A percentile compares a stretch with the other conserved stretches of the same genome.
phyloP scores from a whole-genome alignment of 2,888 invertebrate species.

The Timema cristinae region DNA sequence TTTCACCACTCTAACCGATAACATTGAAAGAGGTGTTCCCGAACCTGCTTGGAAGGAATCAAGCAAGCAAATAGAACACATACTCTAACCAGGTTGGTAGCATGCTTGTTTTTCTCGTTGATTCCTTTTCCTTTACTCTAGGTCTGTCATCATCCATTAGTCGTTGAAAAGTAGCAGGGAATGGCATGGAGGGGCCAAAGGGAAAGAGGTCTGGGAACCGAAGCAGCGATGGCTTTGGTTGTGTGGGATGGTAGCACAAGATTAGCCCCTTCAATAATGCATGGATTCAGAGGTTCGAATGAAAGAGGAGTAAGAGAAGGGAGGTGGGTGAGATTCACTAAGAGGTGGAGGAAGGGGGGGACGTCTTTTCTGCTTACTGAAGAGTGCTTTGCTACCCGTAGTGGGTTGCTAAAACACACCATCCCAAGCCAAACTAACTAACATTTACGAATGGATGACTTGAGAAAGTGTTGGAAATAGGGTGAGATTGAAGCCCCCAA shows the following conservation, averaged over 20 bases:
- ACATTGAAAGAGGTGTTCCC: slow-evolving; percentile 18
- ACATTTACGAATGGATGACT: slow-evolving; percentile 17
- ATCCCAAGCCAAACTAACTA: slow-evolving; percentile 14
- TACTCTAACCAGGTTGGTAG: too few species aligned
- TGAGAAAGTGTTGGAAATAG: slow-evolving; percentile 2
- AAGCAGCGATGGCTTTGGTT: slow-evolving; percentile 21
- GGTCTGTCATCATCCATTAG: slow-evolving; percentile 25
- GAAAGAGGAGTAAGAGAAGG: slow-evolving; percentile 14
- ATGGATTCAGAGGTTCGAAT: slow-evolving; percentile 20
- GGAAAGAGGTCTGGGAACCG: slow-evolving; percentile 19
- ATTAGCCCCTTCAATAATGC: slow-evolving; percentile 27
- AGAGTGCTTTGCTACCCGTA: not conserved
- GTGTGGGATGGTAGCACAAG: slow-evolving; percentile 19
- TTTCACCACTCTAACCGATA: slow-evolving; percentile 6
- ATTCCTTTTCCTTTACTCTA: slow-evolving; percentile 25
- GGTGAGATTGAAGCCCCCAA: too few species aligned
- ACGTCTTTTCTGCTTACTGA: slow-evolving; percentile 17
- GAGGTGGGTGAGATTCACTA: not conserved
- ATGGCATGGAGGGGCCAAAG: too few species aligned
- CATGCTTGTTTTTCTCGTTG: slow-evolving; percentile 1
- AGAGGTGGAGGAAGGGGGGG: not conserved
- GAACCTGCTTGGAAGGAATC: not conserved
- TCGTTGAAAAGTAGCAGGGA: not conserved
- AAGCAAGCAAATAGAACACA: too few species aligned
- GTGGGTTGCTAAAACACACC: slow-evolving; percentile 12